Base-by-base conservation (phyloP, 1,140 invertebrate species). In the Musca domestica region DNA sequence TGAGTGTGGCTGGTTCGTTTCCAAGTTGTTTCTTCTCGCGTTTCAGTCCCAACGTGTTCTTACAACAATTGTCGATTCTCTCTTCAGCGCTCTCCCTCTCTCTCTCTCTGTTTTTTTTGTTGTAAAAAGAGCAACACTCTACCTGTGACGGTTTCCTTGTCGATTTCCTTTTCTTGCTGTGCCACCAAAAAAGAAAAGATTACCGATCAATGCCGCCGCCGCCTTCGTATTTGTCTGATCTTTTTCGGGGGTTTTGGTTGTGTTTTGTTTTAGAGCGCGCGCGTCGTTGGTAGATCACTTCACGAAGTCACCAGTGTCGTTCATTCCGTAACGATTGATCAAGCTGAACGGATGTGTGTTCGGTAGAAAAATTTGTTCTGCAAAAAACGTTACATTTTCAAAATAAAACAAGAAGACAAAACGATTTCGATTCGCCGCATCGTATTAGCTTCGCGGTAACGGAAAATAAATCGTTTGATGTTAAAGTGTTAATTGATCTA, bases 331-430 rank as follows among this genome's bases (percentile, higher is more conserved):
- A 66, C 65, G 17, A 66, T 34, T 49, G 51, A 48, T 54, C 65
- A 49, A 66, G 23, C 20, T 66, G 65, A 54, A 52, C 30, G 51
- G 65, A 66, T 49, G 65, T 66, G 65, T 49, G 65, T 66, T 66
- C 65, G 47, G 65, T 66, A 30, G 4, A 66, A 66, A 41, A n/a
- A n/a, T n/a, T 41, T 41, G 34, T 41, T 41, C 34, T 41, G 51
- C 20, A 61, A 61, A 61, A 34, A 61, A 61, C 56, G 56, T 61
- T 61, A 27, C 3, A 34, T 10, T 61, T 34, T 58, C 15, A 12
- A 25, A 25, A 25, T 3, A 41, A 61, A 61, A 7, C 34, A 17
- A 30, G 12, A 58, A 58, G n/a, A n/a, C n/a, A n/a, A 56, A 19
- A 25, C 27, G 27, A 9, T 19, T 25, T 54, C 4, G 17, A 41